Base-by-base conservation (phyloP, 2,888 invertebrate genomes). In the Eumacrocentrus americanus region DNA sequence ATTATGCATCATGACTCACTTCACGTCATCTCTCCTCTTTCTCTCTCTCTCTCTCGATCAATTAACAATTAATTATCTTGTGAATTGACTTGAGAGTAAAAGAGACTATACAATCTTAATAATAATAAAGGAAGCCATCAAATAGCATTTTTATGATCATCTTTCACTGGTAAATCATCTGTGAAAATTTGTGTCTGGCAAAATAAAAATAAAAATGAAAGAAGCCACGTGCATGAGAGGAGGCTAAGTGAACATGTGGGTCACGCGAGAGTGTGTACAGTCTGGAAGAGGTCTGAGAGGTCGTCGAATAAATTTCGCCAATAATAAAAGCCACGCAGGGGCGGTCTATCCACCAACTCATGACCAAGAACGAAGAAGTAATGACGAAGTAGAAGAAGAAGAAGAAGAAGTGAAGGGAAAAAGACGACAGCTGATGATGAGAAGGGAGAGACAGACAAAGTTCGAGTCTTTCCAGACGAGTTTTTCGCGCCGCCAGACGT, bases 401-500 rank as follows among this genome's bases (percentile, higher is more conserved):
- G 51, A 55, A 51, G 58, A 55, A 38, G 12, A 38, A 42, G 16
- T 44, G 58, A 52, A 47, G 50, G 20, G 35, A 25, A 25, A 11
- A 48, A n/a, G 44, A 34, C 35, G 18, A 48, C 48, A 16, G 9
- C 29, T 29, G 29, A 12, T 20, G 52, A 9, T 2, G 51, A 20
- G 40, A 38, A 35, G 60, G 55, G 38, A 37, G 46, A 50, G 51
- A 44, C 46, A 58, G 60, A 61, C 47, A 47, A 53, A 44, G 61
- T 57, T 61, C 60, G 58, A 54, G 53, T 56, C 65, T 64, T 67
- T 53, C 69, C 70, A 73, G 72, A 74, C 74, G 67, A 72, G 74
- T 75, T 75, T 75, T 73, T 75, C 73, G 64, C 67, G 64, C 56
- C 65, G 64, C 64, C 65, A 70, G 58, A 63, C 64, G 62, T 69